These are phyloP conservation scores for Neopelma chrysocephalum DNA, from an alignment of 2,797 vertebrate genomes.

Conservation along the genomic window DNA sequence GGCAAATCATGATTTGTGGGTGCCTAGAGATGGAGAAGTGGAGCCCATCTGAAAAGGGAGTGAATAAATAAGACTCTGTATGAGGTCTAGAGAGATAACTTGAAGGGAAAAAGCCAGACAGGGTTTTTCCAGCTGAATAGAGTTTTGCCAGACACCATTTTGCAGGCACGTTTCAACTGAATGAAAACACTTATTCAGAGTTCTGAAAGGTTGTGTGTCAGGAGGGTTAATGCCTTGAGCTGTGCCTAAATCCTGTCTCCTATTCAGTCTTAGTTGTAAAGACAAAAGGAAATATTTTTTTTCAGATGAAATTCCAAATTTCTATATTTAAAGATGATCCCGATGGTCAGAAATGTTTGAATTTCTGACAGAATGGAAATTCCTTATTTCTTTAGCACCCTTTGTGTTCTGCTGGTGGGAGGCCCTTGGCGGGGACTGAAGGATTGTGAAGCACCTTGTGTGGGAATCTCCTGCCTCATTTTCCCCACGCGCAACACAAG, in stretches of 20 bases:
- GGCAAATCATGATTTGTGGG: neutral
- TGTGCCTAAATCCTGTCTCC: neutral
- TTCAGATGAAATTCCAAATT: neutral
- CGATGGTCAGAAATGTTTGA: accelerated
- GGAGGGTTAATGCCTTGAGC: neutral
- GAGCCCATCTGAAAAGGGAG: neutral
- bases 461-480: neutral
- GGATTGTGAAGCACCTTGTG: accelerated
- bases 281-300: neutral
- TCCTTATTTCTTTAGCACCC: neutral
- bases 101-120: neutral
- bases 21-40: neutral
- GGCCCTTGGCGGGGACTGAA: neutral
- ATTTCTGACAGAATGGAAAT: neutral
- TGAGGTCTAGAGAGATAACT: slow-evolving; percentile 5
- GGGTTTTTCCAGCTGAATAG: slow-evolving; percentile 44
- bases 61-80: neutral
- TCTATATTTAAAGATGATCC: neutral
- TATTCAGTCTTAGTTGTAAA: neutral
- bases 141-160: neutral
- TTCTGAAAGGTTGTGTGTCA: accelerated
- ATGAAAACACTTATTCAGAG: neutral
- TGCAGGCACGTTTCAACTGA: neutral
- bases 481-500: neutral
- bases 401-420: neutral